phyloP scores from a whole-genome alignment of 2,113 vertebrate species.

The Spea bombifrons region DNA sequence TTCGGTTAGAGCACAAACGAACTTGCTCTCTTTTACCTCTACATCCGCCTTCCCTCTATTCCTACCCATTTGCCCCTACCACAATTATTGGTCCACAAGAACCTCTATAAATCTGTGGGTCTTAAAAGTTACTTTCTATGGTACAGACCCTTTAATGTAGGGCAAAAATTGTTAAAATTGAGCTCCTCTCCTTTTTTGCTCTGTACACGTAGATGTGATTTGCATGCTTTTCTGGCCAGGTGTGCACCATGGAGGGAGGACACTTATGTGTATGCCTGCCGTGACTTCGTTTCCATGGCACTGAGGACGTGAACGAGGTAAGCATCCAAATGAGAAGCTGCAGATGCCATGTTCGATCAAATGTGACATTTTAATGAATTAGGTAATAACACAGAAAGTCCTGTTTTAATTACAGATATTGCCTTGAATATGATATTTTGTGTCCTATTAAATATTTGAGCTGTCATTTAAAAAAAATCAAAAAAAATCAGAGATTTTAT shows the following conservation, averaged over 20 bases:
- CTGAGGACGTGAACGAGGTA: background rate
- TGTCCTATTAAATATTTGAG: background rate
- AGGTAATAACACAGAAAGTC: background rate
- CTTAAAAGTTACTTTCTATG: too few species aligned
- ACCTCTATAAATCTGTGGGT: too few species aligned
- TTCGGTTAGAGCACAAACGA: too few species aligned
- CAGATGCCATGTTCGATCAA: background rate
- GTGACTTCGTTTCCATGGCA: background rate
- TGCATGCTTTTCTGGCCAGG: constrained; percentile 1
- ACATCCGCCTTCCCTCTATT: too few species aligned
- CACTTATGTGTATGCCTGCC: background rate
- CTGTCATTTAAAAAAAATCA: too few species aligned
- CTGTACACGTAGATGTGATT: constrained; percentile 1
- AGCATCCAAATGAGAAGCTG: background rate
- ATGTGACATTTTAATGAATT: background rate
- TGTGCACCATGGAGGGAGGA: background rate
- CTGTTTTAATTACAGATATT: background rate
- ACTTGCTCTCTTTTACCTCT: too few species aligned
- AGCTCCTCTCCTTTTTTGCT: background rate
- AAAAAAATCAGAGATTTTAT: too few species aligned
- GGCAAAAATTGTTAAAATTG: too few species aligned
- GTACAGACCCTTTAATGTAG: too few species aligned
- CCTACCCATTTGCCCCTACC: too few species aligned
- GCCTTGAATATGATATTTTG: background rate
- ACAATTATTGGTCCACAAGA: too few species aligned